These are phyloP conservation scores for Oxytorus armatus DNA, from an alignment of 2,888 invertebrate species.

Conservation along the genomic window DNA sequence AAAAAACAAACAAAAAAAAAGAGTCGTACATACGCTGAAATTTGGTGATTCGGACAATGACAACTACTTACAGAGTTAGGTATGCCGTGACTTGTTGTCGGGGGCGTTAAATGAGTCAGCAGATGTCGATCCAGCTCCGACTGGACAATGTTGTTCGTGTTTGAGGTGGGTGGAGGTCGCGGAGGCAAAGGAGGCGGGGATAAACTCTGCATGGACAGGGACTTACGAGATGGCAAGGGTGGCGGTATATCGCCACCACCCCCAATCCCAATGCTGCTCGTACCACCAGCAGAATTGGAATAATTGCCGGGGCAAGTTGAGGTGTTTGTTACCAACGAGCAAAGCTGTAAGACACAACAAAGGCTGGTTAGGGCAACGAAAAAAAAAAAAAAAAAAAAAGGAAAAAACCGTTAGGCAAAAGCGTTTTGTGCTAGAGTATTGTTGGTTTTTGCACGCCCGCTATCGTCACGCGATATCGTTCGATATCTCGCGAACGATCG, in stretches of 20 bases:
- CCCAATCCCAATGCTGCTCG: constrained; percentile 70
- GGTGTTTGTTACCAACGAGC: constrained; percentile 84
- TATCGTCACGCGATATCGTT: constrained; percentile 2
- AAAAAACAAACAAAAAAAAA: not conserved
- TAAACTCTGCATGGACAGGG: constrained; percentile 83
- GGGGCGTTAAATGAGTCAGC: constrained; percentile 83
- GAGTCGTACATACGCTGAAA: too few species aligned
- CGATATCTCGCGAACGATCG: not conserved
- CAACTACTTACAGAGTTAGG: constrained; percentile 84
- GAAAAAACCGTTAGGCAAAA: constrained; percentile 75
- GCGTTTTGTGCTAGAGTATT: constrained; percentile 61
- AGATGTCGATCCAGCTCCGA: constrained; percentile 82
- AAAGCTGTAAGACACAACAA: constrained; percentile 85
- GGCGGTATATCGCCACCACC: constrained; percentile 82
- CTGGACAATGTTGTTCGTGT: constrained; percentile 81
- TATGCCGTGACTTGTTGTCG: constrained; percentile 83
- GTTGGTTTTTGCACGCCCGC: not conserved
- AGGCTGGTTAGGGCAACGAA: constrained; percentile 77
- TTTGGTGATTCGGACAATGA: constrained; percentile 73
- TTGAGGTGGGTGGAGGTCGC: constrained; percentile 85
- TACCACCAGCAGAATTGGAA: constrained; percentile 77
- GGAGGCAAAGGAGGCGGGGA: constrained; percentile 88
- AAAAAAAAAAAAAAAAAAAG: constrained; percentile 53
- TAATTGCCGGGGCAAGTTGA: constrained; percentile 82
- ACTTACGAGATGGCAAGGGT: constrained; percentile 84